Conservation (phyloP, 1,140 invertebrate genomes). For the Caenorhabditis latens region DNA sequence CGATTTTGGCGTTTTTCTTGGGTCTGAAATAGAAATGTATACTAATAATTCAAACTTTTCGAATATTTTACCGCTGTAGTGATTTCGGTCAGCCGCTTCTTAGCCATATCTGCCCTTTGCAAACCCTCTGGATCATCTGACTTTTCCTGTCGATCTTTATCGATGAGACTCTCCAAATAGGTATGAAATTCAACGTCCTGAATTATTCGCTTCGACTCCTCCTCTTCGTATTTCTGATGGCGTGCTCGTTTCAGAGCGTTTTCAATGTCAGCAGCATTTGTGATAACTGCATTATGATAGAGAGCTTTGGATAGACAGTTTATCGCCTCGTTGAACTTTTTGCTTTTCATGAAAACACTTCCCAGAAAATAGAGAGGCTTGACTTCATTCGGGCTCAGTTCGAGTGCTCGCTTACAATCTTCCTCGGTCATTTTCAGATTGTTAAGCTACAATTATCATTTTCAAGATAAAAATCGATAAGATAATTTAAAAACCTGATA, state of each 20-base stretch:
- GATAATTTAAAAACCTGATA: background rate
- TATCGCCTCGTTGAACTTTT: background rate
- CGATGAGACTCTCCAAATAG: conserved; percentile 23
- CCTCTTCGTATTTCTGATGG: conserved; percentile 36
- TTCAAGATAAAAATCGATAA: background rate
- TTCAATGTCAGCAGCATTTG: conserved; percentile 22
- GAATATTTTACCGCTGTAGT: background rate
- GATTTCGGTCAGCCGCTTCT: conserved; percentile 18
- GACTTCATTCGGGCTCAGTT: conserved; percentile 33
- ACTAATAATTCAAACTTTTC: background rate
- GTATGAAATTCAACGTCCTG: conserved; percentile 37
- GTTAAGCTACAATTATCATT: background rate
- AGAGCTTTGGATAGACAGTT: conserved; percentile 28
- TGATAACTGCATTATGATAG: conserved; percentile 11
- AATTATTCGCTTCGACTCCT: conserved; percentile 22
- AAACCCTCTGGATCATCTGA: background rate
- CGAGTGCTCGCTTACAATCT: conserved; percentile 20
- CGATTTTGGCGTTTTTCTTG: conserved; percentile 56
- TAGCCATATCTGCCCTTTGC: conserved; percentile 33
- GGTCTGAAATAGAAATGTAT: conserved; percentile 16
- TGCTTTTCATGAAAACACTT: conserved; percentile 24
- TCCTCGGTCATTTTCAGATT: conserved; percentile 39
- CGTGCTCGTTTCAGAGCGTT: conserved; percentile 17
- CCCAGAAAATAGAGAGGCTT: conserved; percentile 35
- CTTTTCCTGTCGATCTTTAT: conserved; percentile 24